phyloP scores from a whole-genome alignment of 1,140 invertebrate species.

The Bombus picipes region DNA sequence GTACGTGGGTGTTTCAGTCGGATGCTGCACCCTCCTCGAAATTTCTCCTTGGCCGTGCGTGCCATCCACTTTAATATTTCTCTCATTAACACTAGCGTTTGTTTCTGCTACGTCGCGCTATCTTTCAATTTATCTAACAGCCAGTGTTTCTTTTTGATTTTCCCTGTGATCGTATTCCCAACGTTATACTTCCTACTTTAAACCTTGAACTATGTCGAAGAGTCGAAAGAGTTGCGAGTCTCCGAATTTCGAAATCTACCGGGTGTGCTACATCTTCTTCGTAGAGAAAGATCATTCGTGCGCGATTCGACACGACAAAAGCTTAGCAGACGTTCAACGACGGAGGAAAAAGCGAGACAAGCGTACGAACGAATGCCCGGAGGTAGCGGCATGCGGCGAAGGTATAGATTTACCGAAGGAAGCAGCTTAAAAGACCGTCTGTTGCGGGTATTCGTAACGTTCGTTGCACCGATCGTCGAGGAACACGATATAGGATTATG shows the following conservation, averaged over 20 bases:
- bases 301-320: background rate
- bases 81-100: too few species aligned
- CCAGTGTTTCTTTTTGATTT: too few species aligned
- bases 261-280: too few species aligned
- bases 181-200: too few species aligned
- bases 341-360: background rate
- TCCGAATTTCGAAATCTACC: too few species aligned
- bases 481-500: slow-evolving; percentile 59
- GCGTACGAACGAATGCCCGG: background rate
- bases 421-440: slow-evolving; percentile 44
- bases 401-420: slow-evolving; percentile 45
- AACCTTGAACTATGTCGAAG: background rate
- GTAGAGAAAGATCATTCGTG: too few species aligned
- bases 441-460: slow-evolving; percentile 48
- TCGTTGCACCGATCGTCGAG: slow-evolving; percentile 23
- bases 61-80: background rate
- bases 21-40: slow-evolving; percentile 43
- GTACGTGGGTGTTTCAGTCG: slow-evolving; percentile 57
- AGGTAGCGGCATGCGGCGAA: slow-evolving; percentile 8
- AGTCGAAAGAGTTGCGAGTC: background rate
- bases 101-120: background rate
- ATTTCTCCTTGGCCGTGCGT: slow-evolving; percentile 12
- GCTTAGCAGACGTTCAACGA: background rate
- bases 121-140: background rate
- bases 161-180: too few species aligned